Conservation (phyloP, 2,113 vertebrate genomes). For the Siniperca chuatsi region DNA sequence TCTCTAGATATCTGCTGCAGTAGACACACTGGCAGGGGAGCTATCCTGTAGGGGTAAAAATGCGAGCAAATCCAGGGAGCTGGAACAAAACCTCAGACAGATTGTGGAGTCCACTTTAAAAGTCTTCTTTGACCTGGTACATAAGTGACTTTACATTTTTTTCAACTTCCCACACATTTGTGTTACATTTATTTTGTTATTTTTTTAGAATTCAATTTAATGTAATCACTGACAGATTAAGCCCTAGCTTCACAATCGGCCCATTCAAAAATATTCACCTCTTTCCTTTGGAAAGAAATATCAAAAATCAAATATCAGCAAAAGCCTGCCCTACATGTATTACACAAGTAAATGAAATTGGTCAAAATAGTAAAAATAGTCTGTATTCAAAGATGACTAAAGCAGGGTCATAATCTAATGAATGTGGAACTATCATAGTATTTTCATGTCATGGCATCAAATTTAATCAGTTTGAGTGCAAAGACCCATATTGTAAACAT, state of each 20-base stretch:
- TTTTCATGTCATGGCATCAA: background rate
- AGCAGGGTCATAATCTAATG: background rate
- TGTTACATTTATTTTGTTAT: background rate
- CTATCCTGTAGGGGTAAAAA: conserved; percentile 49
- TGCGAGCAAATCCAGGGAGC: conserved; percentile 12
- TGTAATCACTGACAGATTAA: background rate
- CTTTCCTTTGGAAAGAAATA: background rate
- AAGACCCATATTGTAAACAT: too few species aligned
- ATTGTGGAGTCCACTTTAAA: conserved; percentile 62
- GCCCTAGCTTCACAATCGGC: too few species aligned
- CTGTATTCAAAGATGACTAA: background rate
- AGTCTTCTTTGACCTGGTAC: conserved; percentile 63
- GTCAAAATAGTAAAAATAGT: background rate
- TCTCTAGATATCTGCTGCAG: conserved; percentile 55
- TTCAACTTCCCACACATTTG: background rate
- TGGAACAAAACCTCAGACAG: conserved; percentile 51
- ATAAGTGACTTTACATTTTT: background rate
- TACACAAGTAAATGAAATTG: background rate
- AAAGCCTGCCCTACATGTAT: background rate
- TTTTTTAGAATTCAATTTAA: background rate
- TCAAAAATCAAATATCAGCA: background rate
- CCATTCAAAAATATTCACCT: background rate
- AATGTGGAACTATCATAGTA: background rate
- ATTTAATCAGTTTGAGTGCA: too few species aligned
- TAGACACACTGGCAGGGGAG: conserved; percentile 58